Percentiles rank a stretch among this genome's conserved stretches.
Conservation (phyloP, 2,113 vertebrate species). For the Sciurus niger region DNA sequence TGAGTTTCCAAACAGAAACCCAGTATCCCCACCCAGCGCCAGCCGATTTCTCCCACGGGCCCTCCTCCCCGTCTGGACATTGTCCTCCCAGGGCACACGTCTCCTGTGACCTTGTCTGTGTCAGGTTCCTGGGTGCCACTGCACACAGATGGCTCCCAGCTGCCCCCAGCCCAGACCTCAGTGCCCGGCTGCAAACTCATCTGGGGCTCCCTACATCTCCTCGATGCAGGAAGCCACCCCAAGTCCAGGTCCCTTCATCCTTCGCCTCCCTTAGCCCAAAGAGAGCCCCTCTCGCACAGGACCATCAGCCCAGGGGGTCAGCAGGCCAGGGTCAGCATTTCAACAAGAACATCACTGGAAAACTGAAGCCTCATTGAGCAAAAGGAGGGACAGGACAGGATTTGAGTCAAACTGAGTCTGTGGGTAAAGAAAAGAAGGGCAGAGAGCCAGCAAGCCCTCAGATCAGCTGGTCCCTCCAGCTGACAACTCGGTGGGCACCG, state of each 20-base stretch:
- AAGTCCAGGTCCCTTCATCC: not conserved
- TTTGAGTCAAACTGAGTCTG: not conserved
- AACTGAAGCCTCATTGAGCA: not conserved
- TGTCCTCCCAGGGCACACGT: too few relatives aligned
- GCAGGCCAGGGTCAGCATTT: too few relatives aligned
- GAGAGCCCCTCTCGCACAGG: too few relatives aligned
- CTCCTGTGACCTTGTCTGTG: too few relatives aligned
- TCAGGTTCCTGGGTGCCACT: too few relatives aligned
- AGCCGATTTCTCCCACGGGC: too few relatives aligned
- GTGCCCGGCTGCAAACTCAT: not conserved
- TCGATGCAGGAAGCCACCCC: not conserved
- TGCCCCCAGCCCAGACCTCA: not conserved
- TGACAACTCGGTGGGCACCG: fast-evolving
- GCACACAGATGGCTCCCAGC: fast-evolving
- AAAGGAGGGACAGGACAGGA: too few relatives aligned
- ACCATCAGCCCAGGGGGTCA: too few relatives aligned
- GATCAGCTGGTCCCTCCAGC: fast-evolving
- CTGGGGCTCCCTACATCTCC: not conserved
- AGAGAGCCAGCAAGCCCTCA: not conserved
- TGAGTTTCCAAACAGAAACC: slow-evolving; percentile 79
- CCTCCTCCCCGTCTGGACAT: too few relatives aligned
- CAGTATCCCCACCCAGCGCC: fast-evolving
- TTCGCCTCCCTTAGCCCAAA: not conserved
- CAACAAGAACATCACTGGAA: too few relatives aligned
- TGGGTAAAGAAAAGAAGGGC: not conserved